Evolutionary conservation across 2,113 vertebrate species (phyloP).

Genomic region (Callipepla californica): DNA sequence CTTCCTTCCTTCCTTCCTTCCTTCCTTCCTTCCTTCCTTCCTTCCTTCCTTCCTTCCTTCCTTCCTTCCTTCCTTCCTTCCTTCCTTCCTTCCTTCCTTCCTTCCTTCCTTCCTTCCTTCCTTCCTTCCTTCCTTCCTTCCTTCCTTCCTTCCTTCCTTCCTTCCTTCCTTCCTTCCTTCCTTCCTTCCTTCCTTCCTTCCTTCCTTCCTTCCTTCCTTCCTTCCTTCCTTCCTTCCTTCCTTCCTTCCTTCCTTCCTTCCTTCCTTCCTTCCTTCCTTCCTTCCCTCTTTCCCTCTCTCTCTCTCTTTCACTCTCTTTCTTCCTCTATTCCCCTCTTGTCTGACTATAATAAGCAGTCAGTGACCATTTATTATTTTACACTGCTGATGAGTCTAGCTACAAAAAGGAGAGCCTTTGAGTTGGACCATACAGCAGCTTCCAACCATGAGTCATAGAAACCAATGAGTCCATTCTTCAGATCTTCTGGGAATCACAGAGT

Average conservation of each 20-base stretch:
- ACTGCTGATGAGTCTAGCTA: not conserved
- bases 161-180: too few species aligned
- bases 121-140: too few species aligned
- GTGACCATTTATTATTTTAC: not conserved
- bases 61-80: too few species aligned
- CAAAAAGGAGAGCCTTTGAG: not conserved
- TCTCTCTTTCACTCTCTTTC: not conserved
- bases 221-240: too few species aligned
- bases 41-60: too few species aligned
- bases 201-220: too few species aligned
- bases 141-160: not conserved
- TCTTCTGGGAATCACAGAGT: conserved; percentile 50
- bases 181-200: too few species aligned
- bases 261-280: too few species aligned
- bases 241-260: too few species aligned
- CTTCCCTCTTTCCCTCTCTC: too few species aligned
- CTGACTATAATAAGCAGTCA: not conserved
- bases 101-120: not conserved
- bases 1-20: too few species aligned
- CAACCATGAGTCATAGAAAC: conserved; percentile 8
- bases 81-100: not conserved
- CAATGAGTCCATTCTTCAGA: not conserved
- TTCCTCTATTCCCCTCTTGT: not conserved
- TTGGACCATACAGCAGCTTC: not conserved
- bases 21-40: too few species aligned